Base-by-base conservation (phyloP, 2,797 vertebrate species). In the Falco berigora region DNA sequence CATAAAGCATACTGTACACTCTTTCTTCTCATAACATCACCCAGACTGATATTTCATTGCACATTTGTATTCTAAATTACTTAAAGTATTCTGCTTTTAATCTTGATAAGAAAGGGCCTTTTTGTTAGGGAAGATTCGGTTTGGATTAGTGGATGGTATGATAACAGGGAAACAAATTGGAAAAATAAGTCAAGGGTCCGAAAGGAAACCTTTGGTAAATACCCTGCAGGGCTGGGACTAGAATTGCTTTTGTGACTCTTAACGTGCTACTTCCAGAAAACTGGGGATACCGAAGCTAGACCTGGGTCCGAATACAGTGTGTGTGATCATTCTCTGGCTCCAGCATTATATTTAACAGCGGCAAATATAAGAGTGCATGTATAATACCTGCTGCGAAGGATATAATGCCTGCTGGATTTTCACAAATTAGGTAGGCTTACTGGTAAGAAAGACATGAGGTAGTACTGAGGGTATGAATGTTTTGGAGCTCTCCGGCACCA, bases 1-100 rank as follows among this genome's bases (percentile, higher is more conserved):
- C 94, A 90, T 97, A 95, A 96, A 96, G 90, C 87, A 74, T 88
- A 84, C 36, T 25, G 93, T 74, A 92, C 25, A 25, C 91, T 63
- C 91, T 92, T 56, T 53, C 83, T 88, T 92, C 87, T 73, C 78
- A 6, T 49, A 81, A 64, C 94, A 94, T 88, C 92, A 94, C 96
- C 92, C 87, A 88, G 94, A 55, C 88, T 38, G 72, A 61, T 92
- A 15, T 73, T 83, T 68, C 83, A 81, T 74, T 92, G 86, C 72
- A 74, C 93, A 80, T 91, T 96, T 97, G 85, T 58, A 74, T 92
- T 85, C 83, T 86, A 62, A 91, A 74, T 76, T 28, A 44, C 90
- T 88, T 46, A 3, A 73, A 78, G 84, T 14, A 8, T 44, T 72
- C 91, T 92, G 50, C 64, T 83, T 38, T 40, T 18, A n/a, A 67